Evolutionary conservation across 2,797 vertebrate genomes (phyloP).

Genomic region (Chanos chanos): DNA sequence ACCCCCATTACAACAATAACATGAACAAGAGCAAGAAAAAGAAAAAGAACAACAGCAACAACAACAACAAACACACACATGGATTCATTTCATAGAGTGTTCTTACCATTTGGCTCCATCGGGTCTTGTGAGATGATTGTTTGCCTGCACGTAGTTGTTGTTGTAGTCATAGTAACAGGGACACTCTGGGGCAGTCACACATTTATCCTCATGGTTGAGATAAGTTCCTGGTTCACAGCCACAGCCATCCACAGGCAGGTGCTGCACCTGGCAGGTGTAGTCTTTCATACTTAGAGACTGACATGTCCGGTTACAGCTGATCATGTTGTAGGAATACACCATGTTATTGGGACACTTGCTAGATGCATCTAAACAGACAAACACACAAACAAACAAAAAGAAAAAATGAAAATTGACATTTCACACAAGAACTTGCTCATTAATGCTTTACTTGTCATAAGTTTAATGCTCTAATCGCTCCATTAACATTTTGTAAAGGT

Average conservation of each 20-base stretch:
- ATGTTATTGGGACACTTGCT: conserved; percentile 66
- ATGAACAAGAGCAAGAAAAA: too few relatives aligned
- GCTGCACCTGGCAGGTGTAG: conserved; percentile 57
- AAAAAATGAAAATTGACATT: background rate
- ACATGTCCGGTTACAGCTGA: conserved; percentile 74
- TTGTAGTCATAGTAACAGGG: conserved; percentile 66
- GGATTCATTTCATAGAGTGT: background rate
- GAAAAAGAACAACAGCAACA: too few relatives aligned
- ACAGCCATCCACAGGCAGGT: conserved; percentile 75
- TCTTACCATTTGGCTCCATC: conserved; percentile 62
- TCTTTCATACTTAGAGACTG: conserved; percentile 70
- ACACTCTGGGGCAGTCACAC: conserved; percentile 71
- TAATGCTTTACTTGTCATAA: too few relatives aligned
- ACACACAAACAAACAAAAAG: too few relatives aligned
- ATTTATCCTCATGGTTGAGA: conserved; percentile 63
- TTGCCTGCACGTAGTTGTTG: too few relatives aligned
- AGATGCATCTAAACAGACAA: conserved; percentile 7
- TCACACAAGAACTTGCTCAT: background rate
- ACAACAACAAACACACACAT: background rate
- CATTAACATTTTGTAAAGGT: too few relatives aligned
- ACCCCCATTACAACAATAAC: too few relatives aligned
- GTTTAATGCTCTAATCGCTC: too few relatives aligned
- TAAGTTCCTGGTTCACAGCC: conserved; percentile 73
- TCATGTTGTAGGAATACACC: conserved; percentile 71
- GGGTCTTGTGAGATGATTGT: too few relatives aligned